Conservation (phyloP, 2,888 invertebrate genomes). For the Catonia carolina region DNA sequence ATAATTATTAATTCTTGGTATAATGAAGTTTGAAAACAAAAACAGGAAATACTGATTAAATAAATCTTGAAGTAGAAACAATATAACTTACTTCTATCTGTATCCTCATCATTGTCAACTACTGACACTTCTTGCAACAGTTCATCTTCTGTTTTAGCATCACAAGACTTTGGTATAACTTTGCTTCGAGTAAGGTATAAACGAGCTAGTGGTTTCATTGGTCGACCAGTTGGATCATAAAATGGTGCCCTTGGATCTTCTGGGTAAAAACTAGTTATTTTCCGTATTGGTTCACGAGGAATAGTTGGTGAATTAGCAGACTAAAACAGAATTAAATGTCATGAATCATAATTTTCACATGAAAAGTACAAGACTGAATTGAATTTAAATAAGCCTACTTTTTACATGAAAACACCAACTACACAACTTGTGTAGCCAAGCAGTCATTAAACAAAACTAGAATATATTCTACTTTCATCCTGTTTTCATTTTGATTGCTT, state of each 20-base stretch:
- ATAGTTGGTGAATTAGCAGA: conserved; percentile 69
- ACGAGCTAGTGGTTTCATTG: conserved; percentile 77
- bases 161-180: conserved; percentile 36
- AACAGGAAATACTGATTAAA: too few relatives aligned
- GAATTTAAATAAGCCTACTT: too few relatives aligned
- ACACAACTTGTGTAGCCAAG: too few relatives aligned
- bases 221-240: conserved; percentile 60
- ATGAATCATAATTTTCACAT: too few relatives aligned
- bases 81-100: conserved; percentile 60
- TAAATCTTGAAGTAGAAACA: not conserved
- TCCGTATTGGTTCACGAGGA: conserved; percentile 77
- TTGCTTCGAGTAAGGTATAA: conserved; percentile 66
- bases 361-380: too few relatives aligned
- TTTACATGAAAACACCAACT: too few relatives aligned
- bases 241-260: conserved; percentile 90
- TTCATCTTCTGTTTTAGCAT: conserved; percentile 35
- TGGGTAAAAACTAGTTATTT: conserved; percentile 85
- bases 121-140: conserved; percentile 37
- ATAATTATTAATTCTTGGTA: not conserved
- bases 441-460: too few relatives aligned
- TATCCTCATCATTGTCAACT: conserved; percentile 62
- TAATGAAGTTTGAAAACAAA: not conserved
- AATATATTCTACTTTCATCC: too few relatives aligned
- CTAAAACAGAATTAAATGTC: conserved; percentile 47
- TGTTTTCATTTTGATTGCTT: too few relatives aligned